Evolutionary conservation across 2,797 vertebrate species (phyloP).

Genomic region (Melanotaenia parkinsoni): DNA sequence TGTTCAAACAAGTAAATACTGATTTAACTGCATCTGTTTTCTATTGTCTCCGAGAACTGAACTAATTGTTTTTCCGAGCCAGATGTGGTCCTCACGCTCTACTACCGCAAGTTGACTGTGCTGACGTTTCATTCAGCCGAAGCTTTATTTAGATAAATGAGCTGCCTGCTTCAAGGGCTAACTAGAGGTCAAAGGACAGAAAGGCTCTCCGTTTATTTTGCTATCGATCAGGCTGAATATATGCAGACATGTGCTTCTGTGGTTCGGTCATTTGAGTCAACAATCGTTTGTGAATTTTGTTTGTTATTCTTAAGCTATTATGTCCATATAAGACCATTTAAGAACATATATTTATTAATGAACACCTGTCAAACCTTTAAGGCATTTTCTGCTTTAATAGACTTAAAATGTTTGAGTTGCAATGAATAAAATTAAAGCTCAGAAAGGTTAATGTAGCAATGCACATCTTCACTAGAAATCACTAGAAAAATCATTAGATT

Average conservation of each 20-base stretch:
- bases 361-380: background rate
- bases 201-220: conserved; percentile 1
- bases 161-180: conserved; percentile 15
- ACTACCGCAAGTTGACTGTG: conserved; percentile 1
- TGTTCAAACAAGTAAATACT: conserved; percentile 12
- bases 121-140: conserved; percentile 5
- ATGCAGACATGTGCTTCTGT: background rate
- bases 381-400: background rate
- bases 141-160: conserved; percentile 31
- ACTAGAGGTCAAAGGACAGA: conserved; percentile 32
- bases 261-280: background rate
- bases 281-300: background rate
- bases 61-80: conserved; percentile 22
- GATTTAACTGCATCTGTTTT: conserved; percentile 7
- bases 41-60: conserved; percentile 38
- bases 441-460: no score
- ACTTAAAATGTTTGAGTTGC: no score
- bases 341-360: background rate
- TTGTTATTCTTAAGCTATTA: background rate
- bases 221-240: background rate
- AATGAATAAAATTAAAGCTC: no score
- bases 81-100: conserved; percentile 10
- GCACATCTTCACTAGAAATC: no score
- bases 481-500: no score
- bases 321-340: background rate